phyloP scores from a whole-genome alignment of 2,888 invertebrate species.

The Tuberolachnus salignus region DNA sequence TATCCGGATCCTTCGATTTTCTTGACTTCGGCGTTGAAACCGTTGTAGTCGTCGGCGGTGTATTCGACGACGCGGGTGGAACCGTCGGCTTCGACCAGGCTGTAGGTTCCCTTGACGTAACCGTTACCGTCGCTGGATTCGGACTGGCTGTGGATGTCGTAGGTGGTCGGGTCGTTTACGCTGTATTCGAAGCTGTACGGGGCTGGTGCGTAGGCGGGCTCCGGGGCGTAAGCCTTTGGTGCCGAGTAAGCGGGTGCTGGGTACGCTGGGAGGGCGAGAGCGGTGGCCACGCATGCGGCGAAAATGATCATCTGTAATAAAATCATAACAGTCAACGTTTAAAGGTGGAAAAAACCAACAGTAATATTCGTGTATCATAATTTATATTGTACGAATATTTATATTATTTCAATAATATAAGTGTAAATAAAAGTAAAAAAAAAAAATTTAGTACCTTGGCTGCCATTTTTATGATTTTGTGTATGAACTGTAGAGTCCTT shows the following conservation, averaged over 20 bases:
- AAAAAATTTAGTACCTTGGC: no score
- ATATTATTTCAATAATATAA: no score
- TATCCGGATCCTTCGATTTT: constrained; percentile 59
- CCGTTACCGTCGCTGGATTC: constrained; percentile 59
- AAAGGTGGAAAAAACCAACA: no score
- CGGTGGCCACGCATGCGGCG: constrained; percentile 58
- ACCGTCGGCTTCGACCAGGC: constrained; percentile 67
- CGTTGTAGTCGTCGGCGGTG: constrained; percentile 65
- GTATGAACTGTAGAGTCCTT: no score
- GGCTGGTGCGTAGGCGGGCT: constrained; percentile 60
- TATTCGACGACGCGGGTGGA: constrained; percentile 67
- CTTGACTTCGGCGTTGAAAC: no score
- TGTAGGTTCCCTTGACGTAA: constrained; percentile 67
- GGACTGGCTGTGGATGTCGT: constrained; percentile 59
- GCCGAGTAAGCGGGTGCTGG: neutral
- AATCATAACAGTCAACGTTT: no score
- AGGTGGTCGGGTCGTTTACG: constrained; percentile 59
- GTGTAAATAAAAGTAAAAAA: no score
- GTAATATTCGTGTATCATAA: no score
- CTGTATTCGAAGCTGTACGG: constrained; percentile 59
- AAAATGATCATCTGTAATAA: constrained; percentile 41
- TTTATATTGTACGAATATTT: no score
- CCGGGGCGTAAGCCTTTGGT: constrained; percentile 17
- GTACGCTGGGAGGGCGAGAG: constrained; percentile 58
- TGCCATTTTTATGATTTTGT: no score